These are phyloP conservation scores for Tethea ocularis DNA, from an alignment of 2,888 invertebrate genomes.

Conservation along the genomic window DNA sequence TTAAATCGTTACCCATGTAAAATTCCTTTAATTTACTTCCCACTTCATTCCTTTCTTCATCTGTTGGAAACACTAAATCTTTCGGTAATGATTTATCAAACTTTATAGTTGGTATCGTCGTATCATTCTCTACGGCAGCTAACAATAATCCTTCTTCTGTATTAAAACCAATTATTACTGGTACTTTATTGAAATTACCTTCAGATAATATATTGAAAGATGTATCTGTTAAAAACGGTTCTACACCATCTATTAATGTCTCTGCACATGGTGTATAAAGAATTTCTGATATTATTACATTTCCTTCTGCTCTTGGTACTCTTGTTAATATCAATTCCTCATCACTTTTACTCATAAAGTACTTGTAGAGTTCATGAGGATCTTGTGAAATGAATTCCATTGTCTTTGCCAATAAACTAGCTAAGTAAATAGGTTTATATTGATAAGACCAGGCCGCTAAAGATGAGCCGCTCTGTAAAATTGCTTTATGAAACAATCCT, in stretches of 20 bases:
- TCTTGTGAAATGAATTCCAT: slow-evolving; percentile 55
- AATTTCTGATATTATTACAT: slow-evolving; percentile 53
- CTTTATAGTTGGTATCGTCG: slow-evolving; percentile 45
- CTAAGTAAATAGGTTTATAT: slow-evolving; percentile 56
- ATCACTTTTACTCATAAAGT: slow-evolving; percentile 55
- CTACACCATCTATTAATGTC: slow-evolving; percentile 55
- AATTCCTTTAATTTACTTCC: slow-evolving; percentile 52
- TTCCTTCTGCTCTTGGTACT: slow-evolving; percentile 57
- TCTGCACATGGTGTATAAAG: slow-evolving; percentile 65
- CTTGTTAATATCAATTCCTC: slow-evolving; percentile 57
- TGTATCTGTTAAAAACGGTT: slow-evolving; percentile 61
- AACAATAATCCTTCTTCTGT: slow-evolving; percentile 63
- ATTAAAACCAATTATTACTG: slow-evolving; percentile 62
- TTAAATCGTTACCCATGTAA: slow-evolving; percentile 62
- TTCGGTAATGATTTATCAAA: slow-evolving; percentile 62
- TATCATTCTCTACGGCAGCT: slow-evolving; percentile 54
- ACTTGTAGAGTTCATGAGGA: slow-evolving; percentile 56
- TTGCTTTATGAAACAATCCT: slow-evolving; percentile 69
- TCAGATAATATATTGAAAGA: slow-evolving; percentile 52
- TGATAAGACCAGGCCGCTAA: slow-evolving; percentile 63
- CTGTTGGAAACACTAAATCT: slow-evolving; percentile 52
- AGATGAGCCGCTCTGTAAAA: slow-evolving; percentile 69
- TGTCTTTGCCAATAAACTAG: slow-evolving; percentile 59
- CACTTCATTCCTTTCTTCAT: slow-evolving; percentile 39
- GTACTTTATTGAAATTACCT: slow-evolving; percentile 64